phyloP scores from a whole-genome alignment of 2,113 vertebrate species.

The Archilochus colubris region DNA sequence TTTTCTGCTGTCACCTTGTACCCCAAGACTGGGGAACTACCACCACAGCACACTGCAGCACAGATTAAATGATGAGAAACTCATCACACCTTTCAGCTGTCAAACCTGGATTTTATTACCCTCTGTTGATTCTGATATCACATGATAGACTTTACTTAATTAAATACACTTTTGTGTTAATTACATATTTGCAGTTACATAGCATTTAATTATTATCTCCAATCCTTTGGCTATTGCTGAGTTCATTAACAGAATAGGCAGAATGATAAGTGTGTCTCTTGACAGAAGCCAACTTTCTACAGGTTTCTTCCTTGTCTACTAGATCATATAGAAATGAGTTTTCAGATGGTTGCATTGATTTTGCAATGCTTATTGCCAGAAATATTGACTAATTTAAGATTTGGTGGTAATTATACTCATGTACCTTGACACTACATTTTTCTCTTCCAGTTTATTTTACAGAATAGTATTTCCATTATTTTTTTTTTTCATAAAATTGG shows the following conservation, averaged over 20 bases:
- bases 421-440: background rate
- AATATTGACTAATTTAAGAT: background rate
- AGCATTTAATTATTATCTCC: background rate
- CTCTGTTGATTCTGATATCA: background rate
- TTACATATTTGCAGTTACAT: background rate
- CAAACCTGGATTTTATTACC: background rate
- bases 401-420: background rate
- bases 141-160: background rate
- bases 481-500: background rate
- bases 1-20: background rate
- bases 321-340: background rate
- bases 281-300: background rate
- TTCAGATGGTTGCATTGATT: background rate
- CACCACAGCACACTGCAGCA: accelerated
- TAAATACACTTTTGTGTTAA: background rate
- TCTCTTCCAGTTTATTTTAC: background rate
- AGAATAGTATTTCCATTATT: background rate
- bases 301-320: background rate
- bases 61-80: background rate
- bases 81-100: background rate
- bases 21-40: background rate
- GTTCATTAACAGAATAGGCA: background rate
- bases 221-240: background rate
- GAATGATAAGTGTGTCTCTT: background rate
- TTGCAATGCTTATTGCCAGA: background rate